Base-by-base conservation (phyloP, 2,113 vertebrate genomes). In the Pelobates fuscus region DNA sequence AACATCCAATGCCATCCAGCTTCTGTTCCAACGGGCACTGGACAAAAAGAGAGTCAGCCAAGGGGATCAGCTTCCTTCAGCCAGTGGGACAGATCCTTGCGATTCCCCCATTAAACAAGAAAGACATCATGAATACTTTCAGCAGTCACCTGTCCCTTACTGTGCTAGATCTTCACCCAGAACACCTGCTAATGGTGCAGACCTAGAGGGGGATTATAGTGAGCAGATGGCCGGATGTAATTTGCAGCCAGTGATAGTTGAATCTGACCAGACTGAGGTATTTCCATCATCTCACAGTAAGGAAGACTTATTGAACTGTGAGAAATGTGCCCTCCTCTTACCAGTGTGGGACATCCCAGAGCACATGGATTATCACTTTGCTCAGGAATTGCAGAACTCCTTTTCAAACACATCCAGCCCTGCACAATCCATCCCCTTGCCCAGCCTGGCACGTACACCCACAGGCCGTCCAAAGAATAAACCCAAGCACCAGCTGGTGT, bases 311-410 rank as follows among this genome's bases (percentile, higher is more conserved):
- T 63, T 94, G 25, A 29, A 0, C 2, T 99, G 97, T 77, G 92
- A 96, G n/a, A 94, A 88, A 67, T 99, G 97, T 8, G 89, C 90
- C 29, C 81, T 90, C 83, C 82, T 90, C 0, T 85, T 98, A 70
- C 78, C 83, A 26, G 88, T 88, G 14, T 98, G 97, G 97, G 94
- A 98, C 24, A 91, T 95, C 88, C 93, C 94, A 0, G 97, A 99
- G 84, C 97, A 99, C 70, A 86, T 61, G 2, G 97, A 99, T 82
- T 98, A 94, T 70, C 97, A 99, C 81, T 96, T 96, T 80, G 97
- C 97, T 21, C 57, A 94, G 70, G 94, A 98, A 49, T 86, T 99
- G 46, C 96, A 98, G 69, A 91, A 88, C 14, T 95, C 96, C 1
- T 88, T 98, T 71, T 81, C 87, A 10, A 77, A 17, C 21, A 32